These are phyloP conservation scores for Xyliphius kryptos DNA, from an alignment of 2,113 vertebrate genomes.

Conservation along the genomic window DNA sequence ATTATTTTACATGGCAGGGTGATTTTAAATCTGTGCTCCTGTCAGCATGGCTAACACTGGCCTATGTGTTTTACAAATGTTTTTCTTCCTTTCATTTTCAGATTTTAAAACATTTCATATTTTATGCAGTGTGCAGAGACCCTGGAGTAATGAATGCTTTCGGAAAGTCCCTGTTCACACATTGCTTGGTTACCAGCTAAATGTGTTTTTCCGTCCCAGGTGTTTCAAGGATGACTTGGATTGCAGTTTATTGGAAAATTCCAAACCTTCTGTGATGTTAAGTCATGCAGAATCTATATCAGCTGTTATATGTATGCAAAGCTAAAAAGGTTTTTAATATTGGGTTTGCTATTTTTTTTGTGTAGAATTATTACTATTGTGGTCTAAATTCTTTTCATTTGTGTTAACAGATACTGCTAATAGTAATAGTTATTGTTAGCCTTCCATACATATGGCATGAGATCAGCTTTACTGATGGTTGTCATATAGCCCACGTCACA, in stretches of 20 bases:
- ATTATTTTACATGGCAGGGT: conserved; percentile 45
- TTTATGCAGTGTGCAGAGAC: neutral
- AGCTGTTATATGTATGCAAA: too few relatives aligned
- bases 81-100: neutral
- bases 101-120: neutral
- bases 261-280: conserved; percentile 27
- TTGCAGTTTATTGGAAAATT: conserved; percentile 48
- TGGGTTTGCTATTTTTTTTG: too few relatives aligned
- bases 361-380: too few relatives aligned
- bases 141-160: conserved; percentile 8
- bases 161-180: conserved; percentile 54
- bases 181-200: conserved; percentile 31
- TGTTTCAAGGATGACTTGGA: conserved; percentile 57
- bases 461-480: conserved; percentile 40
- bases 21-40: conserved; percentile 31
- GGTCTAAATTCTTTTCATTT: too few relatives aligned
- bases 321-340: too few relatives aligned
- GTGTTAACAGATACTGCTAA: neutral
- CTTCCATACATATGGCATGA: conserved; percentile 8
- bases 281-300: too few relatives aligned
- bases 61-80: neutral
- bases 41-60: conserved; percentile 5
- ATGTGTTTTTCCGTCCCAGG: conserved; percentile 41
- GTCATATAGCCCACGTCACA: conserved; percentile 45
- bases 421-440: conserved; percentile 6